Evolutionary conservation across 2,113 vertebrate genomes (phyloP).

Genomic region (Rhadina sibilatrix): DNA sequence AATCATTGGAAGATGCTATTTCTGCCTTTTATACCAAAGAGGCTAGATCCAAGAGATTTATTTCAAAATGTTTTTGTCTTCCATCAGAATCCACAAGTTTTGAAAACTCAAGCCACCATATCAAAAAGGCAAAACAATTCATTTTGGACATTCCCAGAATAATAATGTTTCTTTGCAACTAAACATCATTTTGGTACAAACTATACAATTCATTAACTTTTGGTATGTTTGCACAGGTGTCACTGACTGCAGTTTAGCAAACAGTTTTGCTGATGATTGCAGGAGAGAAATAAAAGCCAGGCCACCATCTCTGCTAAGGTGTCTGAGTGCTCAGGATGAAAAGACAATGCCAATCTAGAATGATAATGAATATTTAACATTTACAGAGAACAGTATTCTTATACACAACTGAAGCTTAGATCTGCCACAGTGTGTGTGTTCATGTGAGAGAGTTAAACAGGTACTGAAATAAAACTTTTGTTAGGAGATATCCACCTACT

Average conservation of each 20-base stretch:
- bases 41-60: background rate
- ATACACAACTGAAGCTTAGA: background rate
- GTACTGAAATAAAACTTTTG: background rate
- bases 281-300: background rate
- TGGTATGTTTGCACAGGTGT: conserved; percentile 46
- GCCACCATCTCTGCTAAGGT: background rate
- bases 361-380: background rate
- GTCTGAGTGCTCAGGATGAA: background rate
- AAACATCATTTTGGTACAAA: background rate
- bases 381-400: background rate
- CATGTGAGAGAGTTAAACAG: background rate
- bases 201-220: conserved; percentile 12
- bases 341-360: background rate
- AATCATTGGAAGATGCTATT: background rate
- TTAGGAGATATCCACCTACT: background rate
- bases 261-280: background rate
- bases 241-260: background rate
- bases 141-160: background rate
- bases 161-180: background rate
- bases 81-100: background rate
- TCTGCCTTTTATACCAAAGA: background rate
- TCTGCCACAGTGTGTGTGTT: background rate
- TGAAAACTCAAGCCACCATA: background rate
- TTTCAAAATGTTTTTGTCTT: background rate
- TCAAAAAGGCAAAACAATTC: background rate